Evolutionary conservation across 2,113 vertebrate genomes (phyloP).

Genomic region (Peromyscus leucopus): DNA sequence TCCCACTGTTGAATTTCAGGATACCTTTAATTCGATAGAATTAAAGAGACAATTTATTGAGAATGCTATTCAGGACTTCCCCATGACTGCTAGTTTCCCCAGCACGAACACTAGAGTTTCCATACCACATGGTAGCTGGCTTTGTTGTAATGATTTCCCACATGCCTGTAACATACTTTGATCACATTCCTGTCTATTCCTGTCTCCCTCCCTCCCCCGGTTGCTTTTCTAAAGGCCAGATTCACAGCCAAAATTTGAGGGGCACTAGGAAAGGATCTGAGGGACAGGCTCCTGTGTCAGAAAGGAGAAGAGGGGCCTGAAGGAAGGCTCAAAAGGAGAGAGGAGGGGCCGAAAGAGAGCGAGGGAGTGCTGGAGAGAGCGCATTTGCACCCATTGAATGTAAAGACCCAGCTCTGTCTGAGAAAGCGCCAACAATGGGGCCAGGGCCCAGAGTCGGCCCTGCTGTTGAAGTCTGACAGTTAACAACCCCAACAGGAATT

Average conservation of each 20-base stretch:
- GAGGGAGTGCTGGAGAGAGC: neutral
- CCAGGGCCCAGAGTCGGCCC: conserved; percentile 39
- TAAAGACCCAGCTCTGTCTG: conserved; percentile 59
- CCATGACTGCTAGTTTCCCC: neutral
- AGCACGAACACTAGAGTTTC: neutral
- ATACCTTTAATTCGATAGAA: neutral
- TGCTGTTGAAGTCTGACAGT: conserved; percentile 61
- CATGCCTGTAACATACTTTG: neutral
- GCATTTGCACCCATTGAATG: conserved; percentile 55
- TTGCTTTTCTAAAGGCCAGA: neutral
- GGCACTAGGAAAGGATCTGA: neutral
- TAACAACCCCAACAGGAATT: conserved; percentile 71
- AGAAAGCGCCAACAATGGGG: conserved; percentile 60
- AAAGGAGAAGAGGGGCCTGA: neutral
- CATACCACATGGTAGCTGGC: neutral
- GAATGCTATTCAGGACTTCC: neutral
- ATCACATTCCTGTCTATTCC: neutral
- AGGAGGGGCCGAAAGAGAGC: neutral
- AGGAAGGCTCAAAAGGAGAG: conserved; percentile 17
- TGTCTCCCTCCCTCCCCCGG: neutral
- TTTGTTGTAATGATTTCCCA: neutral
- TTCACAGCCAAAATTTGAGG: neutral
- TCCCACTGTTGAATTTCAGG: neutral
- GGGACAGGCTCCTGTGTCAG: neutral
- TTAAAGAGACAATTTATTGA: neutral